Base-by-base conservation (phyloP, 2,797 vertebrate species). In the Leptodactylus fallax region DNA sequence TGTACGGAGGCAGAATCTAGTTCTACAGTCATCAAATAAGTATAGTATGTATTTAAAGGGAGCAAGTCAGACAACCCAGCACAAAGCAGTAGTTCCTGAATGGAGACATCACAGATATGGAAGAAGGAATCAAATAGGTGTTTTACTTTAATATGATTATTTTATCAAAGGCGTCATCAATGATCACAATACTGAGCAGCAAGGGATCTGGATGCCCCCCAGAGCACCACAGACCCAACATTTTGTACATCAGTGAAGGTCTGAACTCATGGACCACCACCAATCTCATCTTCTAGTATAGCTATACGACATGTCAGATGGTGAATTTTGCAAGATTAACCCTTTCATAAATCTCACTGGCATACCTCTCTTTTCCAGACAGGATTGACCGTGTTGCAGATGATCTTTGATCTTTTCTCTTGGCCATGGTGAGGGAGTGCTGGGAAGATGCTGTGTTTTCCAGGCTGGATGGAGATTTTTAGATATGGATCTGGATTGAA, bases 401-500 rank as follows among this genome's bases (percentile, higher is more conserved):
- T 93, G 88, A 99, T 97, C 85, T 95, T 94, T 0, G 98, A 99
- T 81, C 98, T 96, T 89, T 97, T 98, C 91, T 99, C 97, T 91
- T 99, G 98, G n/a, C 98, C 98, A 0, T 99, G 98, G 87, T 99
- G 98, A 21, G 97, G 96, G 90, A 99, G 96, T 0, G 96, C 97
- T 1, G 98, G 98, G 92, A 99, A 99, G 93, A 97, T 97, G 94
- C 97, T 99, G 69, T 99, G 97, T 82, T 99, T 99, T 49, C 98
- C 98, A 7, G 98, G 98, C 92, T 98, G 97, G 90, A 99, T 98
- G 85, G 97, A 97, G 90, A 99, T 97, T 94, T 99, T 99, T 93
- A 99, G 95, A 88, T 99, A 99, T 9, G 98, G 98, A 86, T 99
- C 98, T 0, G 98, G 98, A 91, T 99, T 98, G 92, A 99, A 99